phyloP scores from a whole-genome alignment of 1,140 invertebrate genomes.

The Drosophila azteca region DNA sequence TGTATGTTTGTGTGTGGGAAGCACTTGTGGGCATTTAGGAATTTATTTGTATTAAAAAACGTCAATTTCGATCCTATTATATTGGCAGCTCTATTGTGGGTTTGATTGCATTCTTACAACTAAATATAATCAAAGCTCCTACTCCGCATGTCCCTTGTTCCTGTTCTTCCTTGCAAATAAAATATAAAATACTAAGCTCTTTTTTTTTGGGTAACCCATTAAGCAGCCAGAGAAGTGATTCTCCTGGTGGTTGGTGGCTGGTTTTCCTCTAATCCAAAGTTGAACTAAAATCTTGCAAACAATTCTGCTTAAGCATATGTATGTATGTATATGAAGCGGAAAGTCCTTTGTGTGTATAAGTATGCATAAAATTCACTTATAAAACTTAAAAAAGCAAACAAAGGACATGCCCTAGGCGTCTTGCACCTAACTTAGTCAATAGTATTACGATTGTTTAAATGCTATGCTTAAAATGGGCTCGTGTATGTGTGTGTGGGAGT shows the following conservation, averaged over 20 bases:
- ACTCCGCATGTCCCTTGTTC: constrained; percentile 16
- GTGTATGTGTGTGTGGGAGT: constrained; percentile 16
- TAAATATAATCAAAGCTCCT: constrained; percentile 38
- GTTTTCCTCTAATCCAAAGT: constrained; percentile 6
- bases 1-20: constrained; percentile 64
- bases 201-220: constrained; percentile 6
- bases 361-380: background rate
- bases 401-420: constrained; percentile 10
- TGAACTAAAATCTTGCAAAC: constrained; percentile 30
- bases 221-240: constrained; percentile 4
- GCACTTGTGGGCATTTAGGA: constrained; percentile 74
- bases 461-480: constrained; percentile 58
- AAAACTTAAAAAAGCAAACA: background rate
- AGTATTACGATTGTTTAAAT: constrained; percentile 55
- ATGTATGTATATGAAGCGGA: constrained; percentile 31
- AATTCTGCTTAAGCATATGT: constrained; percentile 44
- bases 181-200: constrained; percentile 2
- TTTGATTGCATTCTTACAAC: constrained; percentile 31
- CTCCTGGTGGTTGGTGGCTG: background rate
- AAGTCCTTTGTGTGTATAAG: constrained; percentile 31
- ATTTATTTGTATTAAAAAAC: constrained; percentile 55
- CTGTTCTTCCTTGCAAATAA: background rate
- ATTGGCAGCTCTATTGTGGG: constrained; percentile 68
- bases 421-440: constrained; percentile 25
- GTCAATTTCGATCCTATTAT: constrained; percentile 17